These are phyloP conservation scores for Umimayanthus chanpuru DNA, from an alignment of 92 coral and sea anemone genomes.

Conservation along the genomic window DNA sequence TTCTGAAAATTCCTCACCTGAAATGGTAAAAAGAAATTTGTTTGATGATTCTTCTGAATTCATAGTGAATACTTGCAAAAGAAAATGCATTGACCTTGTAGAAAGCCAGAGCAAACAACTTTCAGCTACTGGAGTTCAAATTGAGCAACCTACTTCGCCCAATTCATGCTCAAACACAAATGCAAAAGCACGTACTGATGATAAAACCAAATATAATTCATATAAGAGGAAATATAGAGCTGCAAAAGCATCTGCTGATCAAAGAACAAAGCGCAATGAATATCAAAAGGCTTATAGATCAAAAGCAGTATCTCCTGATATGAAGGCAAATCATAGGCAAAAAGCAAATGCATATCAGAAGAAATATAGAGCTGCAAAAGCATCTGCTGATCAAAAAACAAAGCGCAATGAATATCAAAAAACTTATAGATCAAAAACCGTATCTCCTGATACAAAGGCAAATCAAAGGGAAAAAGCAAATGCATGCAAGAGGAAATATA, in stretches of 20 bases:
- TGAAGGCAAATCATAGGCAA: conserved; percentile 11
- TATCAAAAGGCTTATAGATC: conserved; percentile 25
- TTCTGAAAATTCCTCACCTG: background rate
- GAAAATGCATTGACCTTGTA: conserved; percentile 23
- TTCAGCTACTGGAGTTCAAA: conserved; percentile 20
- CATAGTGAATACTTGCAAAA: conserved; percentile 1
- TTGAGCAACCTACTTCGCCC: background rate
- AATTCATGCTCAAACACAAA: conserved; percentile 13
- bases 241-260: conserved; percentile 39
- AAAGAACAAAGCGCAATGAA: conserved; percentile 26
- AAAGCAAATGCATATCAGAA: conserved; percentile 33
- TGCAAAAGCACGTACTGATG: conserved; percentile 4
- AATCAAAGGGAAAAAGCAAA: background rate
- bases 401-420: conserved; percentile 28
- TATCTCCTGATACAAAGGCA: background rate
- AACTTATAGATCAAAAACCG: background rate
- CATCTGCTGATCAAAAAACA: conserved; percentile 30
- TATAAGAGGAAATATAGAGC: conserved; percentile 29
- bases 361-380: conserved; percentile 33
- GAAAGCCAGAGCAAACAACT: conserved; percentile 5
- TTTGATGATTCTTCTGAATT: conserved; percentile 16
- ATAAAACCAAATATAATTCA: conserved; percentile 9
- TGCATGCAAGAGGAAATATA: conserved; percentile 22
- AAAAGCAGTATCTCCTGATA: background rate
- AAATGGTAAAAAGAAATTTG: conserved; percentile 20